Conservation (phyloP, 1,140 invertebrate genomes). For the Micrasema minimum region DNA sequence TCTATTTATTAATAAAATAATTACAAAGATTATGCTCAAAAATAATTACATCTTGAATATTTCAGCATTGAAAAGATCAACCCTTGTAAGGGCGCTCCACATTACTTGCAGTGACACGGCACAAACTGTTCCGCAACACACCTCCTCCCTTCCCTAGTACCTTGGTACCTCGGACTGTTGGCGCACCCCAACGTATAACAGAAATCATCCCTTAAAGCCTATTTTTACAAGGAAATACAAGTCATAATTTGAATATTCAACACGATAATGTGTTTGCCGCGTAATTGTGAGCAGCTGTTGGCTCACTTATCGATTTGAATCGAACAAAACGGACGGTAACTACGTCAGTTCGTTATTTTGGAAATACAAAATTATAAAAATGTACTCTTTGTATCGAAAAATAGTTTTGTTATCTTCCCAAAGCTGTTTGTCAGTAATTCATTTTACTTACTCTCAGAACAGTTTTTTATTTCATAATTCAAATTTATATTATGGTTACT, state of each 20-base stretch:
- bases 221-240: slow-evolving; percentile 36
- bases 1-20: too few relatives aligned
- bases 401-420: too few relatives aligned
- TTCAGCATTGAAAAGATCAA: background rate
- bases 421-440: too few relatives aligned
- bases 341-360: too few relatives aligned
- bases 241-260: slow-evolving; percentile 39
- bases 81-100: slow-evolving; percentile 18
- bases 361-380: too few relatives aligned
- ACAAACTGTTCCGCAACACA: slow-evolving; percentile 16
- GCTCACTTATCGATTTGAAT: too few relatives aligned
- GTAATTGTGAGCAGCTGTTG: slow-evolving; percentile 20
- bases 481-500: too few relatives aligned
- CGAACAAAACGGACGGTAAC: too few relatives aligned
- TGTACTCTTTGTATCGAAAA: too few relatives aligned
- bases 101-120: slow-evolving; percentile 43
- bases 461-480: too few relatives aligned
- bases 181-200: slow-evolving; percentile 22
- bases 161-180: slow-evolving; percentile 2
- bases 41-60: background rate
- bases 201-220: slow-evolving; percentile 22
- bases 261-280: slow-evolving; percentile 22
- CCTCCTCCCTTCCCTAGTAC: background rate
- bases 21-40: too few relatives aligned
- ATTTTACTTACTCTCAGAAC: too few relatives aligned